Conservation (phyloP, 2,797 vertebrate species). For the Anabacerthia variegaticeps region DNA sequence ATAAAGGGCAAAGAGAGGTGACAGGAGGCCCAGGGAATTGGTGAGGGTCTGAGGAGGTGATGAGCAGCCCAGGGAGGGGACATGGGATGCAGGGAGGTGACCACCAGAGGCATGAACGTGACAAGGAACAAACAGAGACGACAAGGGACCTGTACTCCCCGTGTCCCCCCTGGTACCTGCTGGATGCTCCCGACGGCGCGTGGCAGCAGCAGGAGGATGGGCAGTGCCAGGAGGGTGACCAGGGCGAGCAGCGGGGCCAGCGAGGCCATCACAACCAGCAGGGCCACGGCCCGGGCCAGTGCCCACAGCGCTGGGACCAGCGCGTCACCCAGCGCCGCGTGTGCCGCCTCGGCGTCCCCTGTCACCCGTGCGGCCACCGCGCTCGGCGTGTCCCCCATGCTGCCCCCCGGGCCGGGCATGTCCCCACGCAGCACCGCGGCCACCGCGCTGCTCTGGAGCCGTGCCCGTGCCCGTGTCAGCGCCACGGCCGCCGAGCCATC, state of each 20-base stretch:
- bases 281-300: accelerated
- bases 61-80: accelerated
- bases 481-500: not conserved
- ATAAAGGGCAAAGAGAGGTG: not conserved
- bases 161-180: not conserved
- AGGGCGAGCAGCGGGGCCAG: not conserved
- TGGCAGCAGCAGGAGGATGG: not conserved
- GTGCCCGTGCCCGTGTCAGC: not conserved
- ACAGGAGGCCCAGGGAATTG: not conserved
- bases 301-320: not conserved
- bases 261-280: not conserved
- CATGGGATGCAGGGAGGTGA: not conserved
- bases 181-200: accelerated
- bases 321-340: accelerated
- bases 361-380: not conserved
- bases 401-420: accelerated
- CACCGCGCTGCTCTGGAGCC: not conserved
- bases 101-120: not conserved
- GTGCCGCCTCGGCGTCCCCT: not conserved
- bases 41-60: not conserved
- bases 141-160: not conserved
- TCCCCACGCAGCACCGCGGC: not conserved
- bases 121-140: not conserved
- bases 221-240: not conserved
- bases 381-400: not conserved